Base-by-base conservation (phyloP, 2,888 invertebrate genomes). In the Plebejus melissa region DNA sequence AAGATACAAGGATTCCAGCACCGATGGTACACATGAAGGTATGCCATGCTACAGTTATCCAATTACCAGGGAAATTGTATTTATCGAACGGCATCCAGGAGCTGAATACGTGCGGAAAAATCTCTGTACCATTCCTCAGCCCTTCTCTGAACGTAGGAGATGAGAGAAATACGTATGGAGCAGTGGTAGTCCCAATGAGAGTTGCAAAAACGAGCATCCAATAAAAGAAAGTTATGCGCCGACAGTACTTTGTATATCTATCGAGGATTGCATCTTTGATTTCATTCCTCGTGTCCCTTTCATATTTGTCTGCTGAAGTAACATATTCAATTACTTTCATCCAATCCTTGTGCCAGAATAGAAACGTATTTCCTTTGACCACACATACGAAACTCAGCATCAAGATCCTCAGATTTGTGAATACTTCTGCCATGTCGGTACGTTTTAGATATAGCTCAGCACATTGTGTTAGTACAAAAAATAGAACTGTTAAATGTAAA, bases 31-130 rank as follows among this genome's bases (percentile, higher is more conserved):
- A 87, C 7, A 88, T 32, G 0, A 82, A 50, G 9, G 79, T 77
- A 76, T 92, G 91, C 86, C 87, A 88, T 0, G 83, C 28, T 6
- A 90, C 83, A 2, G 88, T 89, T 1, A 90, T 81, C 89, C 89
- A 92, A 70, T 81, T 82, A 6, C 90, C 90, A 9, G 91, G 90
- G 9, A 82, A 83, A 54, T 83, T 81, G 75, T 90, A 83, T 76
- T 91, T 91, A 77, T 92, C 87, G 79, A 89, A 84, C 1, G 91
- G 91, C 83, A 88, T 83, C 91, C 91, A 93, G 22, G 91, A 87
- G 76, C 90, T 91, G 60, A 90, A 90, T 36, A 93, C 90, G 71
- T 91, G 92, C 0, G 89, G 89, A 80, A 91, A 92, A 0, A 78
- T 54, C 78, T 88, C 88, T 0, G 85, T 85, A 5, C 88, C 91